Base-by-base conservation (phyloP, 2,888 invertebrate species). In the Morpho deidamia region DNA sequence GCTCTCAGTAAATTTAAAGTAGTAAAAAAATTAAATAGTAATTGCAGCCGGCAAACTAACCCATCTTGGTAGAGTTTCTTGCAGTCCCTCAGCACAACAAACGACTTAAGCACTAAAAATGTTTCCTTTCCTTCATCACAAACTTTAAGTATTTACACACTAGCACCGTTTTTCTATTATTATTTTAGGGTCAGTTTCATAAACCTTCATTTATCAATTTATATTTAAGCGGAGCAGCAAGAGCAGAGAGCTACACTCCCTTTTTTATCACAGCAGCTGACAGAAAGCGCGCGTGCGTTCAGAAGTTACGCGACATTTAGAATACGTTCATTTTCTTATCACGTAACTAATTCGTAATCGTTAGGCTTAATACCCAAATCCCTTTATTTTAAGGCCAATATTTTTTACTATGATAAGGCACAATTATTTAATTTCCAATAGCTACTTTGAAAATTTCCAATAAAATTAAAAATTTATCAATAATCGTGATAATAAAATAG, bases 1-100 rank as follows among this genome's bases (percentile, higher is more conserved):
- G n/a, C 7, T 23, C 10, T 8, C 37, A 14, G 8, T 14, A 45
- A 34, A 40, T 41, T 11, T 8, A n/a, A 40, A 9, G 9, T 34
- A 54, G 32, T 5, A 46, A 11, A n/a, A 46, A 14, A 34, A 42
- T 34, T 37, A 7, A 46, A 23, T 4, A 34, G 38, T 42, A 50
- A 49, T 11, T 49, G 56, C 43, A 72, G 72, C 84, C 84, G 83
- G 84, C 72, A 66, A 67, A 84, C 84, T 85, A 75, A 87, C 87
- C 87, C 87, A 87, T 87, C 76, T 80, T 81, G 75, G 68, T 56
- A 51, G 42, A 56, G 66, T 68, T 61, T 64, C 64, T 68, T 60
- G 62, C 61, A 68, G 59, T 63, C 54, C 59, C 64, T 60, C 65
- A 63, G 57, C 63, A 67, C 48, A 70, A 63, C 66, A 59, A 63